A percentile compares a stretch with the other conserved stretches of the same genome.
These are phyloP conservation scores for Sprattus sprattus DNA, from an alignment of 2,113 vertebrate genomes.

Conservation along the genomic window DNA sequence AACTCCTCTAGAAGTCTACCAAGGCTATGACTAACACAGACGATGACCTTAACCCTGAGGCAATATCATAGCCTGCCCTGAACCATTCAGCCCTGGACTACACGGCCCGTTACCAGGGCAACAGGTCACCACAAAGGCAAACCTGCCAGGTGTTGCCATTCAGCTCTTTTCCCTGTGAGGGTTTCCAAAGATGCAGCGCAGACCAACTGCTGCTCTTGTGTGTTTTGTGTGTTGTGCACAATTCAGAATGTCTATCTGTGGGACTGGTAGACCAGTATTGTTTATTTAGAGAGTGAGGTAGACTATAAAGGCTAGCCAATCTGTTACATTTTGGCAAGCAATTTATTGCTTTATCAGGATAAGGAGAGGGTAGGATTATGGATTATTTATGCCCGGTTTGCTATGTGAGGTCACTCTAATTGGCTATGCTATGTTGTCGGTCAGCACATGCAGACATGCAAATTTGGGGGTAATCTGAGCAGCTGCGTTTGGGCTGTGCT, in stretches of 20 bases:
- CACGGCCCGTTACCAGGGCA: constrained; percentile 30
- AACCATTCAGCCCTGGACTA: constrained; percentile 23
- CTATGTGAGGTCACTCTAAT: neutral
- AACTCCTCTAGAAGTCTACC: neutral
- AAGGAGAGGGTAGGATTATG: neutral
- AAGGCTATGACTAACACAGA: neutral
- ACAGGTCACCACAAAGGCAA: constrained; percentile 31
- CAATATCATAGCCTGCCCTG: neutral
- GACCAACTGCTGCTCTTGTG: neutral
- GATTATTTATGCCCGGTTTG: neutral
- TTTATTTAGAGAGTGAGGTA: neutral
- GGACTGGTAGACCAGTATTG: neutral
- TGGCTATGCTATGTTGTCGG: neutral
- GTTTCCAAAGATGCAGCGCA: neutral
- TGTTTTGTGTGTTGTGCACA: neutral
- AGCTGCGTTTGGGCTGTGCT: neutral
- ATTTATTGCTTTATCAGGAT: neutral
- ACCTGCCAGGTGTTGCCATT: constrained; percentile 44
- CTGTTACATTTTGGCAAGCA: neutral
- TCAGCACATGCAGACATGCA: neutral
- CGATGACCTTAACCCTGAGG: neutral
- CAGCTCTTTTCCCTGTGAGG: constrained; percentile 35
- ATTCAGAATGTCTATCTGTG: neutral
- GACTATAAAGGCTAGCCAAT: neutral
- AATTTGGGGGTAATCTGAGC: neutral